A percentile compares a stretch with the other conserved stretches of the same genome.
Conservation (phyloP, 2,113 vertebrate genomes). For the Artemisiospiza belli region DNA sequence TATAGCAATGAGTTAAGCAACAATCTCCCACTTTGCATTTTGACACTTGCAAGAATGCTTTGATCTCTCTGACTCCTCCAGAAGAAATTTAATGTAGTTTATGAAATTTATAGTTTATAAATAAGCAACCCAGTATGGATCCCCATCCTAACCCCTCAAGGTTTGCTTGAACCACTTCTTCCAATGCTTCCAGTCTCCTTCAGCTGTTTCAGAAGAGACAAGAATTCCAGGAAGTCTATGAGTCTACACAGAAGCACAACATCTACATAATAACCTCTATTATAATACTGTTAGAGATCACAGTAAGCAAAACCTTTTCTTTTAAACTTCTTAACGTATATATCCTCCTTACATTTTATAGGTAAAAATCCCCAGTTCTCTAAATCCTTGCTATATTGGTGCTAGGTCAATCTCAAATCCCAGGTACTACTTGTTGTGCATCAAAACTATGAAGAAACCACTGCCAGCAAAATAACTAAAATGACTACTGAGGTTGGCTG, state of each 20-base stretch:
- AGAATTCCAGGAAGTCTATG: not conserved
- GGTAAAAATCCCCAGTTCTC: not conserved
- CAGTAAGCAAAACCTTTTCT: not conserved
- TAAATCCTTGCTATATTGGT: not conserved
- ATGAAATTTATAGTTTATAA: not conserved
- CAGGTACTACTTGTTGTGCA: not conserved
- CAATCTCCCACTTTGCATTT: not conserved
- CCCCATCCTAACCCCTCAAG: not conserved
- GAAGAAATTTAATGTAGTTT: not conserved
- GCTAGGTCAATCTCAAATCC: not conserved
- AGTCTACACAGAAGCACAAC: not conserved
- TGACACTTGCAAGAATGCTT: not conserved
- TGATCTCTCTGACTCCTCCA: not conserved
- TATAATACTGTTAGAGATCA: not conserved
- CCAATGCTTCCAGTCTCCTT: not conserved
- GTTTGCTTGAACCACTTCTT: not conserved
- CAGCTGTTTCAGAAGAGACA: not conserved
- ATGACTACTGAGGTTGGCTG: not conserved
- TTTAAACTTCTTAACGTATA: not conserved
- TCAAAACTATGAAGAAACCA: not conserved
- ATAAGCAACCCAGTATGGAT: not conserved
- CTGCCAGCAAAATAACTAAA: not conserved
- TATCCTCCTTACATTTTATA: not conserved
- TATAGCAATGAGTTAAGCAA: not conserved
- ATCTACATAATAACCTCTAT: not conserved